phyloP scores from a whole-genome alignment of 2,888 invertebrate species.

The Girardia tigrina region DNA sequence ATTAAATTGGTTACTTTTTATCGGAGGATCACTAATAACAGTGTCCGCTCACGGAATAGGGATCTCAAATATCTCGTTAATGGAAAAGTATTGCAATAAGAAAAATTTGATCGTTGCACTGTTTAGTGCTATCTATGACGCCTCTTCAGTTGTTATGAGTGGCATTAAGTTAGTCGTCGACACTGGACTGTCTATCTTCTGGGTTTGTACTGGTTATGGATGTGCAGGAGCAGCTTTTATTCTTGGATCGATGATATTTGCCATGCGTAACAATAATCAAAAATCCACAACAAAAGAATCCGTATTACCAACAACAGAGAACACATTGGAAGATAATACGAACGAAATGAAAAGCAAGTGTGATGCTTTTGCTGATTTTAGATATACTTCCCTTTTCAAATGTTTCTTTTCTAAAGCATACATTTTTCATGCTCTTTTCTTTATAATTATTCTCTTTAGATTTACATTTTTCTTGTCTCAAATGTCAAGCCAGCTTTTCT shows the following conservation, averaged over 20 bases:
- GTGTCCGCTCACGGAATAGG: neutral
- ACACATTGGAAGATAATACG: neutral
- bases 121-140: neutral
- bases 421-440: neutral
- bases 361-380: too few species aligned
- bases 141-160: neutral
- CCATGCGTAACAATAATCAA: too few species aligned
- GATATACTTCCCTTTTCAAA: too few species aligned
- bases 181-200: neutral
- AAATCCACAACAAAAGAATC: too few species aligned
- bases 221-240: neutral
- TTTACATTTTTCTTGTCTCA: neutral
- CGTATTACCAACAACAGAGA: neutral
- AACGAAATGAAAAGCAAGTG: too few species aligned
- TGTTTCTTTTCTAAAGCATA: neutral
- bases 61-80: neutral
- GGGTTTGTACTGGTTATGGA: neutral
- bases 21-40: neutral
- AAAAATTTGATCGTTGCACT: neutral
- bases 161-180: neutral
- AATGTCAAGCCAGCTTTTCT: neutral
- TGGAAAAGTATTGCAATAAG: neutral
- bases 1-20: neutral
- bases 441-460: neutral
- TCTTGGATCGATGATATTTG: neutral